A percentile compares a stretch with the other conserved stretches of the same genome.
These are phyloP conservation scores for Agrypnia vestita DNA, from an alignment of 1,140 invertebrate genomes.

Conservation along the genomic window DNA sequence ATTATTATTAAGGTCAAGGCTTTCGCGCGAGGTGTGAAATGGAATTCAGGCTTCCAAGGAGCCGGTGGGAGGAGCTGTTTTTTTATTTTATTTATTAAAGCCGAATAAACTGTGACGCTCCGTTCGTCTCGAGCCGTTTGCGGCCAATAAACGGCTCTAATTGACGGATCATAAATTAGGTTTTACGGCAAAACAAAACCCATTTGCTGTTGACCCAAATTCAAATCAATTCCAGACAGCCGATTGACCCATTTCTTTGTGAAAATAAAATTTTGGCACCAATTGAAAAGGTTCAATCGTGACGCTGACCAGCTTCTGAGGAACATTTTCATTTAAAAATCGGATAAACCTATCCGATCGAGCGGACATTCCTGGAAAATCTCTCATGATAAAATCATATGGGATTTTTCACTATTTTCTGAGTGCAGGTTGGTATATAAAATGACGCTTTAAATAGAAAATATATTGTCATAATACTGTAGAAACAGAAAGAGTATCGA, in stretches of 20 bases:
- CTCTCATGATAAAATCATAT: no score
- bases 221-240: slow-evolving; percentile 17
- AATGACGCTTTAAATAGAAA: no score
- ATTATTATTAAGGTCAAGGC: no score
- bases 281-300: neutral
- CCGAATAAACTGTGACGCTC: slow-evolving; percentile 5
- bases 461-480: no score
- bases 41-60: neutral
- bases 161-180: slow-evolving; percentile 27
- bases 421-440: no score
- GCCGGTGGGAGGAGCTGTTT: neutral
- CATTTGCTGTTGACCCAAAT: slow-evolving; percentile 18
- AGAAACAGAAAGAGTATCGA: no score
- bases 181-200: slow-evolving; percentile 19
- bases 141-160: slow-evolving; percentile 16
- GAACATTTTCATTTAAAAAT: neutral
- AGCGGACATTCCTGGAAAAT: no score
- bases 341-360: neutral
- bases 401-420: no score
- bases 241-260: slow-evolving; percentile 17
- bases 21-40: no score
- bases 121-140: slow-evolving; percentile 4
- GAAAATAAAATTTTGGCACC: neutral
- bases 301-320: neutral
- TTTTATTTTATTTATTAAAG: neutral